These are phyloP conservation scores for Holacanthella duospinosa DNA, from an alignment of 2,888 invertebrate genomes.

Conservation along the genomic window DNA sequence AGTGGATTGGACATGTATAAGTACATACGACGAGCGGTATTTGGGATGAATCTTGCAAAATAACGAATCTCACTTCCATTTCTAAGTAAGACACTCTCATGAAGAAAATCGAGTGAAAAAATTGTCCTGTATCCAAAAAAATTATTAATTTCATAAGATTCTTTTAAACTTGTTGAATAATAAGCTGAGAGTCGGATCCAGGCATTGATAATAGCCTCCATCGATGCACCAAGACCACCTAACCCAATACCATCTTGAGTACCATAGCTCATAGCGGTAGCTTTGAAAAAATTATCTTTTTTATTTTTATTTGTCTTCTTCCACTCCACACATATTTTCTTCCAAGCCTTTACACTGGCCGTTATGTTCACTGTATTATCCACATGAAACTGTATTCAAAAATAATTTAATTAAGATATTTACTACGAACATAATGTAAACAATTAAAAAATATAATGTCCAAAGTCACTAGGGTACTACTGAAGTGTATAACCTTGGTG, in stretches of 20 bases:
- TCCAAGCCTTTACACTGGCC: neutral
- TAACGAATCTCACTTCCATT: slow-evolving; percentile 17
- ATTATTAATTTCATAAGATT: slow-evolving; percentile 18
- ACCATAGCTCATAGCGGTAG: neutral
- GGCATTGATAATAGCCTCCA: slow-evolving; percentile 20
- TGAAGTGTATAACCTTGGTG: too few relatives aligned
- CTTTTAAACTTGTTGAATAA: slow-evolving; percentile 22
- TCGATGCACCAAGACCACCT: neutral
- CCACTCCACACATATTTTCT: slow-evolving; percentile 1
- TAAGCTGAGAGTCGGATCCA: slow-evolving; percentile 30
- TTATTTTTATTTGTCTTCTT: neutral
- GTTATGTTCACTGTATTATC: neutral
- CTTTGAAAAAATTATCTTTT: neutral
- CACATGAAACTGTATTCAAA: neutral
- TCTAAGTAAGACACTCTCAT: slow-evolving; percentile 19
- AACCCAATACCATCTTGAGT: neutral
- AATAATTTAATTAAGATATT: neutral
- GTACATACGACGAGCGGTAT: slow-evolving; percentile 19
- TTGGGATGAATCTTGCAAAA: slow-evolving; percentile 21
- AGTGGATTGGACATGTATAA: too few relatives aligned
- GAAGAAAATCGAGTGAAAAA: slow-evolving; percentile 27
- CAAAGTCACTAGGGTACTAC: too few relatives aligned
- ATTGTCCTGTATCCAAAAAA: slow-evolving; percentile 20
- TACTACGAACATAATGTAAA: too few relatives aligned
- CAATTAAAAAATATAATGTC: too few relatives aligned